A percentile compares a stretch with the other conserved stretches of the same genome.
Evolutionary conservation across 2,797 vertebrate species (phyloP).

Genomic region (Momotus momota): DNA sequence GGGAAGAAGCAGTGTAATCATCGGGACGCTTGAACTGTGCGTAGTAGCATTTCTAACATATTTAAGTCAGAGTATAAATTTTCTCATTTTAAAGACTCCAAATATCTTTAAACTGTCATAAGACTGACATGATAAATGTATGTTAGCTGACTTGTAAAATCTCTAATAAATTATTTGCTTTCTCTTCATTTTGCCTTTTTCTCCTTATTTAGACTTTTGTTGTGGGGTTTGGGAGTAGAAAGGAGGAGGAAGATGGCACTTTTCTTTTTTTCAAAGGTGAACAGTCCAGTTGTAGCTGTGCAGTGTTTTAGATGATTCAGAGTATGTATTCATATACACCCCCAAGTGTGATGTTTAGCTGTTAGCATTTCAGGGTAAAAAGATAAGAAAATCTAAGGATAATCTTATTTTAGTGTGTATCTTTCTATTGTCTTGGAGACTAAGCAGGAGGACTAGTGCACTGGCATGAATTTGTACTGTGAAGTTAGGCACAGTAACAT

Average conservation of each 20-base stretch:
- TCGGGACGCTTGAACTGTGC: constrained; percentile 75
- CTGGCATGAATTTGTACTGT: neutral
- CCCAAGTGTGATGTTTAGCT: neutral
- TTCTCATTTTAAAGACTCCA: constrained; percentile 14
- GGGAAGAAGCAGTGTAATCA: constrained; percentile 66
- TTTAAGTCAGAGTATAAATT: constrained; percentile 55
- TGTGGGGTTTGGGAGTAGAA: neutral
- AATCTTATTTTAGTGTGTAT: neutral
- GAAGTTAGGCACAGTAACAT: neutral
- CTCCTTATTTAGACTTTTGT: neutral
- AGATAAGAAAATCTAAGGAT: neutral
- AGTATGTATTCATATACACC: neutral
- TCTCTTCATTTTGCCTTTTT: constrained; percentile 30
- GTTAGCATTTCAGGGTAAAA: neutral
- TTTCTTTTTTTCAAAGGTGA: neutral
- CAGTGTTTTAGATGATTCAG: neutral
- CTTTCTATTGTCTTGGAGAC: neutral
- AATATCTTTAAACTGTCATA: constrained; percentile 1
- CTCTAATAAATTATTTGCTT: constrained; percentile 80
- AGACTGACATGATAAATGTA: neutral
- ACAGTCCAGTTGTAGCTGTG: neutral
- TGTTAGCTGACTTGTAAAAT: constrained; percentile 50
- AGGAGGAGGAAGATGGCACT: neutral
- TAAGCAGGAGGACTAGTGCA: neutral
- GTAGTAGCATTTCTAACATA: constrained; percentile 71